A percentile compares a stretch with the other conserved stretches of the same genome.
Evolutionary conservation across 2,113 vertebrate species (phyloP).

Genomic region (Himantopus leucocephalus): DNA sequence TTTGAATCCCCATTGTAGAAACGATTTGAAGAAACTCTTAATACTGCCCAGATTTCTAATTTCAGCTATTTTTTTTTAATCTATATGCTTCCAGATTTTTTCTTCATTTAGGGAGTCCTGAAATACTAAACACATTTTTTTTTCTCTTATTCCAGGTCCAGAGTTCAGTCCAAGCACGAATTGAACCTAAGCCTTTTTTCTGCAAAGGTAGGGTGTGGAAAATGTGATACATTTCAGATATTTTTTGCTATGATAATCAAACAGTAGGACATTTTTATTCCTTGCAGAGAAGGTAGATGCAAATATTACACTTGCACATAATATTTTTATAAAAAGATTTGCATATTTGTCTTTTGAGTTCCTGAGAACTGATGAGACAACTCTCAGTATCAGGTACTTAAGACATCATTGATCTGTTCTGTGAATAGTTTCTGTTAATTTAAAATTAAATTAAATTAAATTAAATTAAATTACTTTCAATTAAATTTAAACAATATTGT

Average conservation of each 20-base stretch:
- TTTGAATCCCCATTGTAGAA: slow-evolving; percentile 21
- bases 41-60: neutral
- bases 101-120: neutral
- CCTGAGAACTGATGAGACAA: neutral
- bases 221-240: neutral
- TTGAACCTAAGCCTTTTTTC: neutral
- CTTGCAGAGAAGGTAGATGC: neutral
- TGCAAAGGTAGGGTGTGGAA: neutral
- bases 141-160: neutral
- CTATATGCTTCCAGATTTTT: neutral
- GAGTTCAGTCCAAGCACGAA: neutral
- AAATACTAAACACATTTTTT: neutral
- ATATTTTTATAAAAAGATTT: neutral
- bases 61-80: neutral
- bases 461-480: neutral
- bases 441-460: neutral
- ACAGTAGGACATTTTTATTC: neutral
- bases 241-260: neutral
- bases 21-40: neutral
- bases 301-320: neutral
- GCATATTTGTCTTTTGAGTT: neutral
- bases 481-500: neutral
- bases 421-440: neutral
- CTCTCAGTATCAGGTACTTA: neutral
- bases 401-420: neutral